These are phyloP conservation scores for Phrynocephalus vlangalii DNA, from an alignment of 2,797 vertebrate species.

Conservation along the genomic window DNA sequence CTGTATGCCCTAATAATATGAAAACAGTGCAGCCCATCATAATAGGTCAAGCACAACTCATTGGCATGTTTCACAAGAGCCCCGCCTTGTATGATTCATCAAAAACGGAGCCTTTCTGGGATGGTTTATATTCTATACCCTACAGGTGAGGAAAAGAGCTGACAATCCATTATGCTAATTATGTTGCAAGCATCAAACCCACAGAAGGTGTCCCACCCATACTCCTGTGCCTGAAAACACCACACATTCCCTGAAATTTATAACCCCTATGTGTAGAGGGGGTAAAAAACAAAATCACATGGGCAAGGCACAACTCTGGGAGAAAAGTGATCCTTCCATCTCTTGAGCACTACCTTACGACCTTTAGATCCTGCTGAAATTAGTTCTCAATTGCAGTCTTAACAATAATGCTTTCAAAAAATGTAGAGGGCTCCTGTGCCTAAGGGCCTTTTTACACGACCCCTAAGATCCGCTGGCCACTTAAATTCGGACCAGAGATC, in stretches of 20 bases:
- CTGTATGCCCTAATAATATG: neutral
- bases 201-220: neutral
- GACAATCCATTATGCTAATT: constrained; percentile 8
- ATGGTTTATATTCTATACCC: neutral
- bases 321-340: no score
- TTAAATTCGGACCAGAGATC: no score
- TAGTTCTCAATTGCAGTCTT: neutral
- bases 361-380: no score
- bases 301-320: no score
- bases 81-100: constrained; percentile 21
- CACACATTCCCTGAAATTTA: neutral
- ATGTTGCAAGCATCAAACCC: neutral
- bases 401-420: neutral
- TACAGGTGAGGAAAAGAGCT: constrained; percentile 16
- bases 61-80: neutral
- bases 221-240: neutral
- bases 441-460: no score
- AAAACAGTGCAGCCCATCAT: neutral
- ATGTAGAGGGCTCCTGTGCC: neutral
- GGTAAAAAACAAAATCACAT: neutral
- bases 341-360: neutral
- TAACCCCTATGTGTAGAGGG: neutral
- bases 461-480: no score
- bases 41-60: neutral
- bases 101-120: constrained; percentile 3